phyloP scores from a whole-genome alignment of 2,113 vertebrate species.

The Tichodroma muraria region DNA sequence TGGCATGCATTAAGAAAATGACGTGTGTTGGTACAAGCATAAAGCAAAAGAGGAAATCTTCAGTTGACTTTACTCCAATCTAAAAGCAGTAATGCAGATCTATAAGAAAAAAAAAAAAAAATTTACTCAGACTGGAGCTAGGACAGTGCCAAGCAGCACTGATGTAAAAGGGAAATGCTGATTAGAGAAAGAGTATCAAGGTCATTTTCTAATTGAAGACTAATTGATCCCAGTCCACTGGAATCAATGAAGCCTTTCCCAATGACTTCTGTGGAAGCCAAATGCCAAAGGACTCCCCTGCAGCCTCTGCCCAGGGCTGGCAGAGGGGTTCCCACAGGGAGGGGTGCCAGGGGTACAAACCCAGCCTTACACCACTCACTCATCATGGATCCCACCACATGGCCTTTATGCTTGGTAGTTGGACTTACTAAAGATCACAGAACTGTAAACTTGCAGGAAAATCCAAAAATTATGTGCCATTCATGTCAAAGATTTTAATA shows the following conservation, averaged over 20 bases:
- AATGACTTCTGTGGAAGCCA: neutral
- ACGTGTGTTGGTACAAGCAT: neutral
- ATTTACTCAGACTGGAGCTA: neutral
- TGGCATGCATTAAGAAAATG: neutral
- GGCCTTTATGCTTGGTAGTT: neutral
- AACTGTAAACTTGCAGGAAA: neutral
- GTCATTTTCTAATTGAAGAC: constrained; percentile 4
- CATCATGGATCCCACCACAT: rapidly evolving
- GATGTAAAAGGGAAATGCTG: neutral
- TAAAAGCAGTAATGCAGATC: neutral
- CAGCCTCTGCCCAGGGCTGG: neutral
- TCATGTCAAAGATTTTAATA: neutral
- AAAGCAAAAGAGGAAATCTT: neutral
- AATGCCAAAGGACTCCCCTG: neutral
- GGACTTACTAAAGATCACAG: neutral
- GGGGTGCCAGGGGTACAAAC: neutral
- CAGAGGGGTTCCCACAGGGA: neutral
- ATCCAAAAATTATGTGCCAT: neutral
- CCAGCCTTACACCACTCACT: rapidly evolving
- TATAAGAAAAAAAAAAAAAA: neutral
- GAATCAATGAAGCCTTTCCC: neutral
- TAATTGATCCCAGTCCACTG: neutral
- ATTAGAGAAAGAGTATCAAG: neutral
- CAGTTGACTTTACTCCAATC: neutral
- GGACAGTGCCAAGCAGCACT: neutral